Conservation (phyloP, 2,888 invertebrate genomes). For the Lasioglossum morio region DNA sequence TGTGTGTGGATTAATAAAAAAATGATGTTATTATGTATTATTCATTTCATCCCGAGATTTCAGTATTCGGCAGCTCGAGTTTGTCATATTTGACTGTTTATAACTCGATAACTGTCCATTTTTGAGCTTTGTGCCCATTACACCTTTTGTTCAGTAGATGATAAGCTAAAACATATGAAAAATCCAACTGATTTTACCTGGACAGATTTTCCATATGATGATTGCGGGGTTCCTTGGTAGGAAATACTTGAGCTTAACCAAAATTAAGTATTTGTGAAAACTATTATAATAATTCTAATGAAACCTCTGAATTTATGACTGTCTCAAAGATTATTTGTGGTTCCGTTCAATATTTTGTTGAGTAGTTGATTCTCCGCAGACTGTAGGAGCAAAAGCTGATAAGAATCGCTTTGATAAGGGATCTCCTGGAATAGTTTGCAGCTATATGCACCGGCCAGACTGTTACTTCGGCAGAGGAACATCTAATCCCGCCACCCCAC, state of each 20-base stretch:
- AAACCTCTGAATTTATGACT: neutral
- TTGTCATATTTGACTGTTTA: too few relatives aligned
- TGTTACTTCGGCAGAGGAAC: constrained; percentile 30
- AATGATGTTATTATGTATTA: too few relatives aligned
- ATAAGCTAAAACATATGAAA: too few relatives aligned
- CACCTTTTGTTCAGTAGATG: too few relatives aligned
- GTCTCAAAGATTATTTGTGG: neutral
- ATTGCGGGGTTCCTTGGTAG: neutral
- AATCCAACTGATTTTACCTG: too few relatives aligned
- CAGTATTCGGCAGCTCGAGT: too few relatives aligned
- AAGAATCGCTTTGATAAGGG: constrained; percentile 29
- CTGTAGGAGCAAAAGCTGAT: neutral
- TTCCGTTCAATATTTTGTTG: neutral
- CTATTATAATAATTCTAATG: neutral
- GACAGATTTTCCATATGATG: too few relatives aligned
- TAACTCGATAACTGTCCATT: too few relatives aligned
- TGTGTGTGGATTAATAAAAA: too few relatives aligned
- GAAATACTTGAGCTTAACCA: neutral
- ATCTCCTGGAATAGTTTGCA: constrained; percentile 22
- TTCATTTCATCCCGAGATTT: too few relatives aligned
- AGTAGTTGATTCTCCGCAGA: neutral
- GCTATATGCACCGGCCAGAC: constrained; percentile 14
- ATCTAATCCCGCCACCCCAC: too few relatives aligned
- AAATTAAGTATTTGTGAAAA: neutral
- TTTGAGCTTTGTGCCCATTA: too few relatives aligned